Conservation (phyloP, 2,797 vertebrate species). For the Scarus forsteni region DNA sequence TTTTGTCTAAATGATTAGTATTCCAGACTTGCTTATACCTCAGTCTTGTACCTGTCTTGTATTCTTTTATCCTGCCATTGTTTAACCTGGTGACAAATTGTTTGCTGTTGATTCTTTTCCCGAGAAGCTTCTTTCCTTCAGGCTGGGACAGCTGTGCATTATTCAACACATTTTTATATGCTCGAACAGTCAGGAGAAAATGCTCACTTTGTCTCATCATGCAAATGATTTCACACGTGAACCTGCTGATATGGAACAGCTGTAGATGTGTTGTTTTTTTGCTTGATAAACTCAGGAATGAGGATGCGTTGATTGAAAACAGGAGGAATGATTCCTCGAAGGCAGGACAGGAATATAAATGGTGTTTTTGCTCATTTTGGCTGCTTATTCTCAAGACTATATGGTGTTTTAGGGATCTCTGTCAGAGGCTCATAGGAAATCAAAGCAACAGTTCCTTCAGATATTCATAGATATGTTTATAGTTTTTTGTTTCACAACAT, state of each 20-base stretch:
- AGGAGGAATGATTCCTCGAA: not conserved
- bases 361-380: not conserved
- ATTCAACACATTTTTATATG: slow-evolving; percentile 38
- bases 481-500: not conserved
- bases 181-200: slow-evolving; percentile 11
- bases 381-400: no score
- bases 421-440: not conserved
- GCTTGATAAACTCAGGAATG: not conserved
- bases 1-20: not conserved
- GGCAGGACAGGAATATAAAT: not conserved
- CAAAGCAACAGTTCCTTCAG: not conserved
- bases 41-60: slow-evolving; percentile 1
- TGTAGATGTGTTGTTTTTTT: not conserved
- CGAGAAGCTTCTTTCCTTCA: not conserved
- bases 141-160: slow-evolving; percentile 24
- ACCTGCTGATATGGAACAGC: not conserved
- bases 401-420: not conserved
- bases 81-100: slow-evolving; percentile 8
- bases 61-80: not conserved
- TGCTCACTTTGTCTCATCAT: slow-evolving; percentile 6
- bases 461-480: not conserved
- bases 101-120: not conserved
- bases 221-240: slow-evolving; percentile 11
- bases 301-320: not conserved
- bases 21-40: not conserved